Evolutionary conservation across 2,113 vertebrate species (phyloP), one percentile per base, ranked within the genome.

Genomic region (Gobius niger): DNA sequence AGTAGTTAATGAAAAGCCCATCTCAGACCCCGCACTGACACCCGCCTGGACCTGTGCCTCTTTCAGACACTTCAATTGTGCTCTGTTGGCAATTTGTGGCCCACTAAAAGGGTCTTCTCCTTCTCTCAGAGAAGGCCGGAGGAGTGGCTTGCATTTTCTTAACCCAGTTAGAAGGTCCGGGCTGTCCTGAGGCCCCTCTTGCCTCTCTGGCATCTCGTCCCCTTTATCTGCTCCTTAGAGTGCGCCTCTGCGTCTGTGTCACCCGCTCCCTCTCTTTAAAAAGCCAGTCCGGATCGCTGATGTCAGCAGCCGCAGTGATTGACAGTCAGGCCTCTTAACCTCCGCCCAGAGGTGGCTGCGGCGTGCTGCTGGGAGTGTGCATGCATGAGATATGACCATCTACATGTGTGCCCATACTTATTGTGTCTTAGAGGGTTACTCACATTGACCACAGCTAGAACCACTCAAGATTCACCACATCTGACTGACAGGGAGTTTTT

Each of bases 261-360:
- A 83, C 86, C 87, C 68, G 78, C 76, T 76, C 63, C 24, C 81
- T 87, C 70, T 69, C 84, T 75, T 87, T 87, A 91, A 88, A 82
- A 75, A 80, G 77, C 78, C 63, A 69, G 67, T 77, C 70, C 73
- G 72, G 82, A 85, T 82, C 73, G 90, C 90, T 92, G 90, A 92
- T 91, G 88, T 90, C 89, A 91, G 91, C 90, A 91, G 82, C 78
- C 67, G 60, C 65, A 1, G 65, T 87, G 88, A 93, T 85, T 88
- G 91, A 92, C 91, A 91, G 84, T 67, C 73, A 50, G 80, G 85
- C 83, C 90, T 92, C 85, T 92, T 85, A 91, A 87, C 88, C 88
- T 81, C 70, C 73, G 81, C 72, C 63, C 76, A 78, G 80, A 65
- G 81, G 73, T 82, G 82, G 73, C 72, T 41, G 67, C 8, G 63